Evolutionary conservation across 2,888 invertebrate species (phyloP), one percentile per base, ranked within the genome.

Genomic region (Stegana nigrithorax): DNA sequence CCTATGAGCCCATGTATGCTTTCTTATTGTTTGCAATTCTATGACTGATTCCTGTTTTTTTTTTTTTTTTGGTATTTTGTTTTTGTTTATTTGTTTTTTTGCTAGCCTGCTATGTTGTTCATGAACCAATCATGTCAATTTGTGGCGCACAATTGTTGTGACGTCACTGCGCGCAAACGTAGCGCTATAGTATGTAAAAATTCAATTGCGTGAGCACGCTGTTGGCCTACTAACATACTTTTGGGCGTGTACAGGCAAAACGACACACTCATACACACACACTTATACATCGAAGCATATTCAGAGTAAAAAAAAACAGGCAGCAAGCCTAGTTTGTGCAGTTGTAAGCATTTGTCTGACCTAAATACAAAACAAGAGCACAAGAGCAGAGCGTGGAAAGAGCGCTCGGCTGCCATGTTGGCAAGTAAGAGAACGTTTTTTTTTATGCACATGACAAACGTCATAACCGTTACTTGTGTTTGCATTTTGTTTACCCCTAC

Each of bases 151-250:
- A 8, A 10, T 47, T 21, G 10, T 47, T 47, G 47, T 47, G 47
- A 47, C 47, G 47, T 47, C 47, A 47, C 25, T 42, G 42, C 29
- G 10, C n/a, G n/a, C n/a, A n/a, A n/a, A n/a, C n/a, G n/a, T n/a
- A n/a, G n/a, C n/a, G n/a, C n/a, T n/a, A n/a, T 36, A 36, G 2
- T 36, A 7, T 36, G n/a, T 36, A n/a, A n/a, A n/a, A 36, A 4
- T n/a, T 36, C 12, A 36, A 36, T n/a, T 36, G 36, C 10, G 36
- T 36, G n/a, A n/a, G n/a, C n/a, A n/a, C n/a, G n/a, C n/a, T n/a
- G n/a, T 23, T 75, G 75, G 4, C 76, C 75, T 69, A 75, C 67
- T 75, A 75, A 78, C 75, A 78, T 71, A 78, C 61, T 78, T 59
- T 25, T 47, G 17, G 19, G 44, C 21, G 44, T 19, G n/a, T 19